Evolutionary conservation across 2,888 invertebrate species (phyloP), one percentile per base, ranked within the genome.

Genomic region (Metalampra italica): DNA sequence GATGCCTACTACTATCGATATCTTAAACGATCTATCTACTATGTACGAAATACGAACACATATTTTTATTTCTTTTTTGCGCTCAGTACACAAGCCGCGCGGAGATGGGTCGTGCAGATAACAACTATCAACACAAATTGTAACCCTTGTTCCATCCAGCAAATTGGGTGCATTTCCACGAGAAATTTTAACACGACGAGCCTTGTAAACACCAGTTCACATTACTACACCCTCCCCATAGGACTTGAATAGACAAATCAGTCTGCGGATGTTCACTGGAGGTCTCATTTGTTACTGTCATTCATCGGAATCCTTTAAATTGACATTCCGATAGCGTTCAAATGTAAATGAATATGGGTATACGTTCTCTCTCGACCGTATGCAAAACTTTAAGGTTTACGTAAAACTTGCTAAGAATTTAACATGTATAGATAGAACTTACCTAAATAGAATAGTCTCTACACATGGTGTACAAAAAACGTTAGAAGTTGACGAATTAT

Each of bases 161-260:
- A 83, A 87, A 87, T 86, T 85, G 84, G 85, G 75, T 81, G 79
- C 82, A 83, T 79, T 86, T 84, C 74, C 71, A 78, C 70, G 76
- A 73, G 70, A 82, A 77, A 82, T 85, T 86, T 78, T 75, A 78
- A 83, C 79, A 75, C 69, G 66, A 14, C 62, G 61, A 68, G 70
- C 22, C 70, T 72, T 74, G 73, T 72, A 74, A 76, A 74, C 67
- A 75, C 68, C 66, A 56, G 60, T 68, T 68, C 66, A 51, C 64
- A 61, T 69, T 66, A 63, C 56, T 68, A 51, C 30, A 39, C 42
- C 45, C 47, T 38, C 5, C 15, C 9, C 32, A 32, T 30, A 43
- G 14, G 29, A 30, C 5, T 30, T 12, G 44, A 44, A 44, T 36
- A 34, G 44, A 44, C 44, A n/a, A 32, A 22, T 22, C 22, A 22